Conservation (phyloP, 2,888 invertebrate species). For the Eubasilissa splendida region DNA sequence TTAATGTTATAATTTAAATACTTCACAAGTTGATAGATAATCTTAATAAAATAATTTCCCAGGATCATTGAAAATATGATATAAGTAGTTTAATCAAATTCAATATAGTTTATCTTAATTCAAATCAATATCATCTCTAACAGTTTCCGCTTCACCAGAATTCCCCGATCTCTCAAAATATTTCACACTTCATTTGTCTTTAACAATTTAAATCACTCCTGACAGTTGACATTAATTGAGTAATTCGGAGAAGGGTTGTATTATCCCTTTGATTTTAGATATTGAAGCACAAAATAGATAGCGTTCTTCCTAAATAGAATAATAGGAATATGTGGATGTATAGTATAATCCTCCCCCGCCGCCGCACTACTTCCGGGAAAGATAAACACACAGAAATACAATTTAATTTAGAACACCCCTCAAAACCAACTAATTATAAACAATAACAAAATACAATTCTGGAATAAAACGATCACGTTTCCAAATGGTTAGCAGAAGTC, state of each 20-base stretch:
- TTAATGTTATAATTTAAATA: no score
- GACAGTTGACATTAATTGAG: constrained; percentile 33
- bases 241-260: constrained; percentile 22
- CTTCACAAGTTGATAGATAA: no score
- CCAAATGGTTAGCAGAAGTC: background rate
- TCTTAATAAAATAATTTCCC: no score
- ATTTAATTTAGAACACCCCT: background rate
- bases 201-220: constrained; percentile 26
- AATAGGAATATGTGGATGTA: no score
- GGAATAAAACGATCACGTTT: background rate
- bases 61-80: no score
- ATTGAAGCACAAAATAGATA: background rate
- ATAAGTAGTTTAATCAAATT: no score
- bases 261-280: constrained; percentile 19
- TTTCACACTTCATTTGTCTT: constrained; percentile 25
- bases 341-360: no score
- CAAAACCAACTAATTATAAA: constrained; percentile 5
- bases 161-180: constrained; percentile 15
- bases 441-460: constrained; percentile 3
- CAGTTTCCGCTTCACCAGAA: no score
- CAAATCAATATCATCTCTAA: no score
- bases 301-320: background rate
- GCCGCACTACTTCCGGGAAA: background rate
- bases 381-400: constrained; percentile 4
- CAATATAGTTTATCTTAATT: no score